A percentile compares a stretch with the other conserved stretches of the same genome.
Evolutionary conservation across 1,140 invertebrate species (phyloP).

Genomic region (Drosophila burlai): DNA sequence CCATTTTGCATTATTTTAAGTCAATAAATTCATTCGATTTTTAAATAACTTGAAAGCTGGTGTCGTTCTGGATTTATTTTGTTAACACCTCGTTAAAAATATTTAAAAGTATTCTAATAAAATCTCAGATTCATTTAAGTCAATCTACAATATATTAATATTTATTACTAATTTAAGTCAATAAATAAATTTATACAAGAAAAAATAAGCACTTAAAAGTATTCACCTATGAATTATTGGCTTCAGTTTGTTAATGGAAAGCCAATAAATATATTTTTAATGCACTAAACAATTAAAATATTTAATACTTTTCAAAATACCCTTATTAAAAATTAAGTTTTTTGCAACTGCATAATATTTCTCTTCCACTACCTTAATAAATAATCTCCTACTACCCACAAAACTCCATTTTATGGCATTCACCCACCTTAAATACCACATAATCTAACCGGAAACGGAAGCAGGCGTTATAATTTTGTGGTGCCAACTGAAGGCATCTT

Average conservation of each 20-base stretch:
- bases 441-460: constrained; percentile 15
- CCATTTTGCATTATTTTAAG: no score
- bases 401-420: not conserved
- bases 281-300: not conserved
- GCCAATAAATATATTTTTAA: not conserved
- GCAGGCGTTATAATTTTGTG: constrained; percentile 9
- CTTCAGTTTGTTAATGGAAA: not conserved
- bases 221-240: not conserved
- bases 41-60: no score
- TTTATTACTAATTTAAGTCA: not conserved
- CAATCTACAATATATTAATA: not conserved
- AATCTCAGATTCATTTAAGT: not conserved
- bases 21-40: no score
- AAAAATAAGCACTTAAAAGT: not conserved
- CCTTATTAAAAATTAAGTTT: not conserved
- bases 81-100: not conserved
- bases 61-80: no score
- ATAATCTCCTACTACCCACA: not conserved
- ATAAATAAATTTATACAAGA: not conserved
- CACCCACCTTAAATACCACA: not conserved
- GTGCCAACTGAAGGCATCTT: constrained; percentile 2
- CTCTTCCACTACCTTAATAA: not conserved
- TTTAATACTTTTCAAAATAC: no score
- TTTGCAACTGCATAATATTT: not conserved
- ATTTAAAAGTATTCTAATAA: no score